Percentiles rank a stretch among this genome's conserved stretches.
Evolutionary conservation across 2,888 invertebrate species (phyloP).

Genomic region (Andrena bucephala): DNA sequence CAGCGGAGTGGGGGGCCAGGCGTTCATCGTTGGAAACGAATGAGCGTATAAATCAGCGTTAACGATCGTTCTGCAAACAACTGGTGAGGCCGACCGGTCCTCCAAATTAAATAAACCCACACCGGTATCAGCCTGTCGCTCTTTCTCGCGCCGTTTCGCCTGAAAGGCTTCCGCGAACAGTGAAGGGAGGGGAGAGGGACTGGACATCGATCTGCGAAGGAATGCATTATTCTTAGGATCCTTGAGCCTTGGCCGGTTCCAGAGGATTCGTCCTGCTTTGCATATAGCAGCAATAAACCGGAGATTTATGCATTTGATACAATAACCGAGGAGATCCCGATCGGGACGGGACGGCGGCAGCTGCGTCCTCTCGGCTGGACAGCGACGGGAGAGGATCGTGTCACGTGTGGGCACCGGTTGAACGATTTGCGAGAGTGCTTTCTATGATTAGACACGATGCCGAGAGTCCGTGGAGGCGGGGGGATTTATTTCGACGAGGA

Average conservation of each 20-base stretch:
- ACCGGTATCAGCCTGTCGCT: conserved; percentile 48
- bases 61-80: conserved; percentile 75
- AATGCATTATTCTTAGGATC: conserved; percentile 64
- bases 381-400: background rate
- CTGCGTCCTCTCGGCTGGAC: conserved; percentile 41
- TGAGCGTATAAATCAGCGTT: conserved; percentile 76
- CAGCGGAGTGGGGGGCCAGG: conserved; percentile 5
- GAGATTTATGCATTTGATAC: conserved; percentile 76
- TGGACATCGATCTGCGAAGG: conserved; percentile 59
- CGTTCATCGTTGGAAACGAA: conserved; percentile 69
- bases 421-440: conserved; percentile 16
- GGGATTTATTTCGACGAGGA: background rate
- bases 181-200: conserved; percentile 5
- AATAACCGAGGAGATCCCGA: conserved; percentile 67
- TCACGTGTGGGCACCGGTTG: conserved; percentile 7
- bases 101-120: conserved; percentile 73
- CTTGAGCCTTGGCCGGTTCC: conserved; percentile 30
- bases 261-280: conserved; percentile 73
- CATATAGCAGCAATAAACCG: conserved; percentile 78
- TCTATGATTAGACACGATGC: conserved; percentile 20
- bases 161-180: background rate
- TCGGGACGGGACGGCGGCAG: conserved; percentile 55
- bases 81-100: conserved; percentile 62
- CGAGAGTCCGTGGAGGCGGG: background rate
- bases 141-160: conserved; percentile 52